These are phyloP conservation scores for Iguana delicatissima DNA, from an alignment of 2,797 vertebrate species.

Conservation along the genomic window DNA sequence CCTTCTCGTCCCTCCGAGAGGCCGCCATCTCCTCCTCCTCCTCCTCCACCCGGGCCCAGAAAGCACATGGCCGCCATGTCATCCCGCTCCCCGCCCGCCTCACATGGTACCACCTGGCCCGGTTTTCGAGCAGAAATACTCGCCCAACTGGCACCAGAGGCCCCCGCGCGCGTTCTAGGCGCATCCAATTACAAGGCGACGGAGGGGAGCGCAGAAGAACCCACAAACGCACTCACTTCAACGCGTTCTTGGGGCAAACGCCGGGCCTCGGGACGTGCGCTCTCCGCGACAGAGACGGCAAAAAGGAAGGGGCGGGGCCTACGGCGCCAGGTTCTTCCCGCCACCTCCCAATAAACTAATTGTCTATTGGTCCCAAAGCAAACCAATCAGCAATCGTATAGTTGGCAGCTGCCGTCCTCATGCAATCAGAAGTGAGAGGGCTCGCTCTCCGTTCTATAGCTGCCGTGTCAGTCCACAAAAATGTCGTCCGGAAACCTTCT, in stretches of 20 bases:
- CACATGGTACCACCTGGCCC: background rate
- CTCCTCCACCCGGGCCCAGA: background rate
- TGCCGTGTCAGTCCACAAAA: too few species aligned
- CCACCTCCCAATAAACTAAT: slow-evolving; percentile 10
- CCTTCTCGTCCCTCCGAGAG: background rate
- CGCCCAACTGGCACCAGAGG: fast-evolving
- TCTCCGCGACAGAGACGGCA: background rate
- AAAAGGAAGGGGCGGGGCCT: slow-evolving; percentile 39
- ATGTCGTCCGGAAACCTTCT: too few species aligned
- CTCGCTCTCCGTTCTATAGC: background rate
- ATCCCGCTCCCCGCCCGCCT: fast-evolving
- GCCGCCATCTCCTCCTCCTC: background rate
- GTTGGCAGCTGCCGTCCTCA: background rate
- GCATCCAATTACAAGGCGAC: background rate
- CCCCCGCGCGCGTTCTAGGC: fast-evolving
- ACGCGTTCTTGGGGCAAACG: background rate
- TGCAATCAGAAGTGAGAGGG: background rate
- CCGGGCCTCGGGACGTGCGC: background rate
- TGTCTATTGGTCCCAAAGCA: slow-evolving; percentile 2
- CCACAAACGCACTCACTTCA: background rate
- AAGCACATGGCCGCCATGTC: slow-evolving; percentile 31
- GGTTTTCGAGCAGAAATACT: fast-evolving
- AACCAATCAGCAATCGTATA: background rate
- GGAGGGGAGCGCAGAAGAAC: fast-evolving
- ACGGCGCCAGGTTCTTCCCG: slow-evolving; percentile 38